These are phyloP conservation scores for Rhyzopertha dominica DNA, from an alignment of 1,140 invertebrate genomes.

Conservation along the genomic window DNA sequence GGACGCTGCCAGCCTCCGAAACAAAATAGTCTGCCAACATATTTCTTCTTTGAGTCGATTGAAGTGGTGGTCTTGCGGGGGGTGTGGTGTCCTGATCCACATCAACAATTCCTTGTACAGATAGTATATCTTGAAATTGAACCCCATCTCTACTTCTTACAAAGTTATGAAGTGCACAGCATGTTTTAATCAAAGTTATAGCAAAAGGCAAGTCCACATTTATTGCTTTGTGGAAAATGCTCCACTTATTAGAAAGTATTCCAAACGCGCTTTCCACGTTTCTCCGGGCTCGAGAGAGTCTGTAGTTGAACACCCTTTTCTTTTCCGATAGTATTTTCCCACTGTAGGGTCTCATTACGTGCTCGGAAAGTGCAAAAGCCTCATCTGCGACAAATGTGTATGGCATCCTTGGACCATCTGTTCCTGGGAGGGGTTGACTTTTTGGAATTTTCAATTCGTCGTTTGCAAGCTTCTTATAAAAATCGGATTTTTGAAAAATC, in stretches of 20 bases:
- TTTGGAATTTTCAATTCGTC: slow-evolving; percentile 25
- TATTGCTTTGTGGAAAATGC: slow-evolving; percentile 40
- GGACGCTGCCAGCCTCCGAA: too few relatives aligned
- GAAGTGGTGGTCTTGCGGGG: too few relatives aligned
- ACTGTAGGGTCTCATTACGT: slow-evolving; percentile 43
- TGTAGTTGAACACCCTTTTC: slow-evolving; percentile 48
- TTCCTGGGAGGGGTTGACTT: slow-evolving; percentile 24
- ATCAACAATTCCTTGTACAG: slow-evolving; percentile 12
- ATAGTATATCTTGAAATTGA: slow-evolving; percentile 36
- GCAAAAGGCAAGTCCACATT: slow-evolving; percentile 34
- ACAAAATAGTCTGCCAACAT: too few relatives aligned
- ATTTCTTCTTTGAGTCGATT: too few relatives aligned
- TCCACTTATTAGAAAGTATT: slow-evolving; percentile 39
- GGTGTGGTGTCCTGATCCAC: too few relatives aligned
- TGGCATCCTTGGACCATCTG: slow-evolving; percentile 23
- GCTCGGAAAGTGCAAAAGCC: slow-evolving; percentile 39
- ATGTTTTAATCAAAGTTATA: slow-evolving; percentile 35
- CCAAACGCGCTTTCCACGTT: slow-evolving; percentile 46
- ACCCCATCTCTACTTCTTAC: slow-evolving; percentile 37
- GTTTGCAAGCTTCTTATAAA: slow-evolving; percentile 29
- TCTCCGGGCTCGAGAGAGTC: slow-evolving; percentile 38
- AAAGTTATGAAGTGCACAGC: slow-evolving; percentile 43
- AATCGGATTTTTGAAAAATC: slow-evolving; percentile 36
- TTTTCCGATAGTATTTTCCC: slow-evolving; percentile 33
- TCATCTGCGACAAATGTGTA: slow-evolving; percentile 37